Evolutionary conservation across 2,888 invertebrate species (phyloP).

Genomic region (Caenorhabditis japonica): DNA sequence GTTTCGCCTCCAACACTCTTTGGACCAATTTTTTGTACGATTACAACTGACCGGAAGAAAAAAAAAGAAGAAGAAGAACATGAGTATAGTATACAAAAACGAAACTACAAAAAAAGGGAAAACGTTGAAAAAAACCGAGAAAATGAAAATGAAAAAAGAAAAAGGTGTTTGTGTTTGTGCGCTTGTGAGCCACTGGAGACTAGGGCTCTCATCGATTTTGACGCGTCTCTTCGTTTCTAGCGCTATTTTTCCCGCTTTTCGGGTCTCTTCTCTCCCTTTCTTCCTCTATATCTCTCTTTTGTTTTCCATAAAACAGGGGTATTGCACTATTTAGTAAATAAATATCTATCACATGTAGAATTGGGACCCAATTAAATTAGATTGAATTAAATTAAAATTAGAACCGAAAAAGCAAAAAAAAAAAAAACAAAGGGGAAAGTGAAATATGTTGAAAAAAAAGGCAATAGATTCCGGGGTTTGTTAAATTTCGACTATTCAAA

Average conservation of each 20-base stretch:
- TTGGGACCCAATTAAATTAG: slow-evolving; percentile 15
- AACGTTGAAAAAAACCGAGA: not conserved
- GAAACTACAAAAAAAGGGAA: too few relatives aligned
- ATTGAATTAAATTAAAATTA: slow-evolving; percentile 2
- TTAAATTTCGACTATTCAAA: slow-evolving; percentile 12
- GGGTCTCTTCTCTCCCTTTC: not conserved
- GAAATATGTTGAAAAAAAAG: slow-evolving; percentile 14
- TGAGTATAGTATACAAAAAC: too few relatives aligned
- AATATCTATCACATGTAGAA: too few relatives aligned
- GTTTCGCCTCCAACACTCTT: slow-evolving; percentile 10
- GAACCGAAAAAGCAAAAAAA: slow-evolving; percentile 7
- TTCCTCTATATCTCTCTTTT: slow-evolving; percentile 5
- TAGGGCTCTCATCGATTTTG: slow-evolving; percentile 37
- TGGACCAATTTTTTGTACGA: slow-evolving; percentile 34
- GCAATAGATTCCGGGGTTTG: slow-evolving; percentile 13
- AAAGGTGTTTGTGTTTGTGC: not conserved
- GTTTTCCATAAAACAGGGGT: not conserved
- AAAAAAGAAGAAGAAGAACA: not conserved
- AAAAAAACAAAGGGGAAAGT: slow-evolving; percentile 7
- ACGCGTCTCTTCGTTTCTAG: slow-evolving; percentile 6
- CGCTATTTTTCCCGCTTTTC: slow-evolving; percentile 12
- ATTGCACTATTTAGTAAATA: too few relatives aligned
- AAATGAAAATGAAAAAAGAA: not conserved
- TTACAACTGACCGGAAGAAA: slow-evolving; percentile 33
- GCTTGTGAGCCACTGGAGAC: slow-evolving; percentile 5